Percentiles rank a stretch among this genome's conserved stretches.
Evolutionary conservation across 2,113 vertebrate species (phyloP).

Genomic region (Apistogramma diplotaenia): DNA sequence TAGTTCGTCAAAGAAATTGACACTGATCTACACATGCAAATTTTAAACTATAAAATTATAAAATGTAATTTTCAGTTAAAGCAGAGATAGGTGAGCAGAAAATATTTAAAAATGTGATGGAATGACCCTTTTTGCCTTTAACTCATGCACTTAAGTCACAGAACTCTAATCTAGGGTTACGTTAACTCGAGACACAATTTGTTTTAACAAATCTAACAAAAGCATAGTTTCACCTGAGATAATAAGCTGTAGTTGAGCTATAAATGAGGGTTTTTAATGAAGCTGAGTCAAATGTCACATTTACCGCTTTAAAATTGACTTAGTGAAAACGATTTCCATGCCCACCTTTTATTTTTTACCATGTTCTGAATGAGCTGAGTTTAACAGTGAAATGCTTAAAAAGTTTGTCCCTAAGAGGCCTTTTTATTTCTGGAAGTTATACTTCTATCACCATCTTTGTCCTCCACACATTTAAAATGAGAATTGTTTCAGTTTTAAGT

Average conservation of each 20-base stretch:
- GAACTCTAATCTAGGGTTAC: too few relatives aligned
- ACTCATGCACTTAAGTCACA: too few relatives aligned
- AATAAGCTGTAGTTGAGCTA: background rate
- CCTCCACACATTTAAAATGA: background rate
- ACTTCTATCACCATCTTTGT: background rate
- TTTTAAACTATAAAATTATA: too few relatives aligned
- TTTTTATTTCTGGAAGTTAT: background rate
- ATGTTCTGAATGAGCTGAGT: background rate
- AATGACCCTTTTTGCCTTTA: too few relatives aligned
- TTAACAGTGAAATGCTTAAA: background rate
- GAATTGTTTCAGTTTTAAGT: background rate
- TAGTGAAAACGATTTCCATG: background rate
- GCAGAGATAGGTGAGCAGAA: too few relatives aligned
- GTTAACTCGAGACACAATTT: too few relatives aligned
- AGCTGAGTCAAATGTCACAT: background rate
- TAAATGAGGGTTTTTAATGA: background rate
- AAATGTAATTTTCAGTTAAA: too few relatives aligned
- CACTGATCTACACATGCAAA: too few relatives aligned
- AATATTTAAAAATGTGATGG: too few relatives aligned
- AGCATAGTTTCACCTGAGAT: background rate
- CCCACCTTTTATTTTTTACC: background rate
- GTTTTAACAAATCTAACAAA: background rate
- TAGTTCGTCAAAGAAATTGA: too few relatives aligned
- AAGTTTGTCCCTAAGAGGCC: background rate
- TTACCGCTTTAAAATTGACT: background rate